Conservation (phyloP, 2,888 invertebrate species). For the Tenthredo distinguenda region DNA sequence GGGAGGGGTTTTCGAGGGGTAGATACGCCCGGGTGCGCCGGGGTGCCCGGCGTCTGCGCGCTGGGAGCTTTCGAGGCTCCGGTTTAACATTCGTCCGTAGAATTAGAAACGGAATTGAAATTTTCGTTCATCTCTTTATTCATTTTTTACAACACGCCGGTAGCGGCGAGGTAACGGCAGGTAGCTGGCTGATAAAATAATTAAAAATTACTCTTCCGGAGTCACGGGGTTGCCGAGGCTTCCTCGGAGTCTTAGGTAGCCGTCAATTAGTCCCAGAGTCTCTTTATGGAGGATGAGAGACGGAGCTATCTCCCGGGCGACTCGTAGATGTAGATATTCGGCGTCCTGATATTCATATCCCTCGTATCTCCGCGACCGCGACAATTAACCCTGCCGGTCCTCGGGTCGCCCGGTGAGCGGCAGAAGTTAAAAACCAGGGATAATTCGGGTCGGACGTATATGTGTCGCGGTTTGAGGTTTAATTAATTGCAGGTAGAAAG, state of each 20-base stretch:
- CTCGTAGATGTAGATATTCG: slow-evolving; percentile 7
- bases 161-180: neutral
- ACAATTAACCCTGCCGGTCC: slow-evolving; percentile 36
- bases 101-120: neutral
- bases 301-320: neutral
- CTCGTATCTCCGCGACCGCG: neutral
- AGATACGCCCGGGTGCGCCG: slow-evolving; percentile 45
- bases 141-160: neutral
- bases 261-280: neutral
- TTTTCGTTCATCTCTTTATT: neutral
- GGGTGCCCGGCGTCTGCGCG: slow-evolving; percentile 35
- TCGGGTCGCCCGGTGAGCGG: neutral
- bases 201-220: slow-evolving; percentile 37
- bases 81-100: neutral
- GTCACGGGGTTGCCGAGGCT: slow-evolving; percentile 5
- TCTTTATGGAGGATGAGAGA: neutral
- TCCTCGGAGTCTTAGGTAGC: neutral
- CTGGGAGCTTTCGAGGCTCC: neutral
- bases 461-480: neutral
- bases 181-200: neutral
- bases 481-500: neutral
- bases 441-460: neutral
- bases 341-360: neutral
- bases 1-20: slow-evolving; percentile 45
- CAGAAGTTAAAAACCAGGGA: neutral